A percentile compares a stretch with the other conserved stretches of the same genome.
Evolutionary conservation across 2,797 vertebrate genomes (phyloP).

Genomic region (Rhabdophis nuchalis): DNA sequence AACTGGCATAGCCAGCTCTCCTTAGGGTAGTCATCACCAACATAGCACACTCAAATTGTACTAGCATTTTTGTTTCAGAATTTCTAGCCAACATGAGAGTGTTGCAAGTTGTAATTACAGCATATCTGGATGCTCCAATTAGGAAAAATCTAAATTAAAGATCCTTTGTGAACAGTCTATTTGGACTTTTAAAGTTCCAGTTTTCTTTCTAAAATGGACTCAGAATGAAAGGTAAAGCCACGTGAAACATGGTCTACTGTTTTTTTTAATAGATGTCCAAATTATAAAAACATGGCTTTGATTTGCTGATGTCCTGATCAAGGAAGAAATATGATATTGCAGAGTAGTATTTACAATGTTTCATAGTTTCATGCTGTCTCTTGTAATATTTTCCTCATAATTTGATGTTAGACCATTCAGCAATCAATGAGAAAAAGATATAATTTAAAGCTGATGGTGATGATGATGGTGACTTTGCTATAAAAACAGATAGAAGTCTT

Average conservation of each 20-base stretch:
- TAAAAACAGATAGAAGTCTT: constrained; percentile 46
- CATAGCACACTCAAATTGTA: neutral
- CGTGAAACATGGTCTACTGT: constrained; percentile 10
- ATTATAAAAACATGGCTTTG: constrained; percentile 32
- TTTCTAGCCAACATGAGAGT: neutral
- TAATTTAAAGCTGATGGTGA: constrained; percentile 7
- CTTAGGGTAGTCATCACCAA: neutral
- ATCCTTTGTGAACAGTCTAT: neutral
- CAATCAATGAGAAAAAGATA: constrained; percentile 19
- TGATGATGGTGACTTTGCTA: constrained; percentile 3
- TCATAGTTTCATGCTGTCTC: constrained; percentile 37
- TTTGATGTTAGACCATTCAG: constrained; percentile 26
- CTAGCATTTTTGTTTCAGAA: neutral
- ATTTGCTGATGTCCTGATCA: neutral
- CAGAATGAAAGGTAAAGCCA: neutral
- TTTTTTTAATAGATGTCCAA: constrained; percentile 14
- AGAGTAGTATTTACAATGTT: constrained; percentile 23
- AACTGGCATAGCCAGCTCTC: neutral
- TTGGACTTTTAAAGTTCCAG: neutral
- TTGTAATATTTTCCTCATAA: constrained; percentile 19
- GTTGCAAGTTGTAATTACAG: neutral
- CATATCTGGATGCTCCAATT: neutral
- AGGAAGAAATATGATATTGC: constrained; percentile 21
- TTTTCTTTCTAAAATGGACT: neutral
- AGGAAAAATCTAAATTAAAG: neutral